phyloP scores from a whole-genome alignment of 2,797 vertebrate species.

The Parauchenoglanis punctatus region DNA sequence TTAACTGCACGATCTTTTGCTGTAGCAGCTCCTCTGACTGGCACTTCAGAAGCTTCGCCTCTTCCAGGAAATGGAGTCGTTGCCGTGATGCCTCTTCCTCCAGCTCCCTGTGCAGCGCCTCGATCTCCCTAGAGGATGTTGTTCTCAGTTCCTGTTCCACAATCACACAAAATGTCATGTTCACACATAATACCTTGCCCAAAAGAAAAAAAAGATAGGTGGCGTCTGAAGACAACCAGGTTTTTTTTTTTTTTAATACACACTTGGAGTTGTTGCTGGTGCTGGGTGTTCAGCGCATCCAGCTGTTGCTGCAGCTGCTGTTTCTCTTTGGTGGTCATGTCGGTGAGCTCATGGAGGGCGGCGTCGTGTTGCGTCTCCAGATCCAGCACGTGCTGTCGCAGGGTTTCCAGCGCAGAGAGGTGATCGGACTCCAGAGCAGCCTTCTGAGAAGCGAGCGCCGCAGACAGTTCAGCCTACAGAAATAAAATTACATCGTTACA shows the following conservation, averaged over 20 bases:
- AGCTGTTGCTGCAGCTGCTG: slow-evolving; percentile 65
- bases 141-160: slow-evolving; percentile 67
- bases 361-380: slow-evolving; percentile 78
- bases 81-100: slow-evolving; percentile 75
- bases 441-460: slow-evolving; percentile 63
- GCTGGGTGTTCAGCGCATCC: slow-evolving; percentile 59
- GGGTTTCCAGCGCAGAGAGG: slow-evolving; percentile 59
- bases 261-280: slow-evolving; percentile 76
- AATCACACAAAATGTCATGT: slow-evolving; percentile 2
- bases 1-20: slow-evolving; percentile 76
- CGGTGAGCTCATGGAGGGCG: slow-evolving; percentile 74
- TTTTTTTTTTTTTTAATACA: slow-evolving; percentile 1
- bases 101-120: slow-evolving; percentile 72
- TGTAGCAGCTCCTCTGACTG: slow-evolving; percentile 79
- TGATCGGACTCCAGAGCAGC: slow-evolving; percentile 66
- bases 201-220: background rate
- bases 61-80: slow-evolving; percentile 78
- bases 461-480: slow-evolving; percentile 56
- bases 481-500: background rate
- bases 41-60: slow-evolving; percentile 81
- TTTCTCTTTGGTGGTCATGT: slow-evolving; percentile 69
- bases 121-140: slow-evolving; percentile 72
- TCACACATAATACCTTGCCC: background rate
- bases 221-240: background rate
- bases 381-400: slow-evolving; percentile 73